Evolutionary conservation across 2,888 invertebrate genomes (phyloP).

Genomic region (Orchesella flavescens): DNA sequence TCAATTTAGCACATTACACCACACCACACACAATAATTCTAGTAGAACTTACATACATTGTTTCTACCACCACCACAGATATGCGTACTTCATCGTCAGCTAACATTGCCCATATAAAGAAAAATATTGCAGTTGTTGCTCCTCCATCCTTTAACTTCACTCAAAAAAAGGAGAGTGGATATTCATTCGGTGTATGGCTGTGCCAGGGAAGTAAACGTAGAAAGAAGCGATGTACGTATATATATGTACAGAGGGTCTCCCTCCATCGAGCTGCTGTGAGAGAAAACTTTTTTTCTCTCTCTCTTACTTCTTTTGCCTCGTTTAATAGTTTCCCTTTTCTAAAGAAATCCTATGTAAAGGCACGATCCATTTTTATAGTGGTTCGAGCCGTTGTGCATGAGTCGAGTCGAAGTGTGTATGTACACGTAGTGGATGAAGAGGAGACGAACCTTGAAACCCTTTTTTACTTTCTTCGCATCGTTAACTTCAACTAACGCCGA

Average conservation of each 20-base stretch:
- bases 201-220: constrained; percentile 8
- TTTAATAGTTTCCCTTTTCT: constrained; percentile 36
- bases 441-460: constrained; percentile 59
- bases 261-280: constrained; percentile 4
- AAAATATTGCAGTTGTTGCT: constrained; percentile 34
- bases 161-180: background rate
- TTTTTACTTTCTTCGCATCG: constrained; percentile 56
- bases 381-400: constrained; percentile 29
- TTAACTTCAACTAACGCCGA: constrained; percentile 55
- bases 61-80: too few relatives aligned
- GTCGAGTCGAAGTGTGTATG: background rate
- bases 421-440: constrained; percentile 2
- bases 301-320: constrained; percentile 19
- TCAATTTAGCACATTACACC: constrained; percentile 54
- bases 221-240: background rate
- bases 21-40: background rate
- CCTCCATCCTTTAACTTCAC: background rate
- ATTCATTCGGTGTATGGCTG: background rate
- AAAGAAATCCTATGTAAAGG: constrained; percentile 47
- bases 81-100: too few relatives aligned
- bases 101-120: too few relatives aligned
- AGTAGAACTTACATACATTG: too few relatives aligned
- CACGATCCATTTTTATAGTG: constrained; percentile 46
- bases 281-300: constrained; percentile 20
- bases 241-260: background rate